These are phyloP conservation scores for Drosophila rellima DNA, from an alignment of 2,888 invertebrate genomes.

Conservation along the genomic window DNA sequence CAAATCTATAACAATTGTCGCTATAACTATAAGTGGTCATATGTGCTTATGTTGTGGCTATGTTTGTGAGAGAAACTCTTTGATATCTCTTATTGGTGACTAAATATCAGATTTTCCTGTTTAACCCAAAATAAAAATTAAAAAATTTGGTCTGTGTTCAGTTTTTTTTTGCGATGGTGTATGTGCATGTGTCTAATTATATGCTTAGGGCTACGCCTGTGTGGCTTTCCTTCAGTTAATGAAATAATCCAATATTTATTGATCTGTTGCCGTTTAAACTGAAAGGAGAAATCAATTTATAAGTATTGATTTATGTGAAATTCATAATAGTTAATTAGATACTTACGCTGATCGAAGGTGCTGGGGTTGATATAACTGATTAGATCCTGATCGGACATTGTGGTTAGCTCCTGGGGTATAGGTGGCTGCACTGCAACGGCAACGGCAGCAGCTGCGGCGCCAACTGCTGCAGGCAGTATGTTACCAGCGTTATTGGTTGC, in stretches of 20 bases:
- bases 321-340: neutral
- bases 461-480: slow-evolving; percentile 70
- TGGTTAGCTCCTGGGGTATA: slow-evolving; percentile 91
- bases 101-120: slow-evolving; percentile 5
- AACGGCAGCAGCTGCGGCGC: slow-evolving; percentile 82
- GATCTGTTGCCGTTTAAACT: slow-evolving; percentile 56
- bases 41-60: slow-evolving; percentile 14
- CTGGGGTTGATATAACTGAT: slow-evolving; percentile 95
- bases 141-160: neutral
- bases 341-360: slow-evolving; percentile 93
- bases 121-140: neutral
- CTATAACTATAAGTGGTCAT: slow-evolving; percentile 33
- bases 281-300: slow-evolving; percentile 20
- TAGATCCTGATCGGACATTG: slow-evolving; percentile 95
- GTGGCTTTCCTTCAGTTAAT: slow-evolving; percentile 39
- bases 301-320: neutral
- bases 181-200: slow-evolving; percentile 19
- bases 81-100: neutral
- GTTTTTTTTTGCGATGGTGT: neutral
- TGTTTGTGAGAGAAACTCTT: neutral
- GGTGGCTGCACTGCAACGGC: slow-evolving; percentile 85
- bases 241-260: slow-evolving; percentile 46
- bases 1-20: slow-evolving; percentile 36
- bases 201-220: slow-evolving; percentile 57
- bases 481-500: slow-evolving; percentile 66